These are phyloP conservation scores for Andricus grossulariae DNA, from an alignment of 1,140 invertebrate species.

Conservation along the genomic window DNA sequence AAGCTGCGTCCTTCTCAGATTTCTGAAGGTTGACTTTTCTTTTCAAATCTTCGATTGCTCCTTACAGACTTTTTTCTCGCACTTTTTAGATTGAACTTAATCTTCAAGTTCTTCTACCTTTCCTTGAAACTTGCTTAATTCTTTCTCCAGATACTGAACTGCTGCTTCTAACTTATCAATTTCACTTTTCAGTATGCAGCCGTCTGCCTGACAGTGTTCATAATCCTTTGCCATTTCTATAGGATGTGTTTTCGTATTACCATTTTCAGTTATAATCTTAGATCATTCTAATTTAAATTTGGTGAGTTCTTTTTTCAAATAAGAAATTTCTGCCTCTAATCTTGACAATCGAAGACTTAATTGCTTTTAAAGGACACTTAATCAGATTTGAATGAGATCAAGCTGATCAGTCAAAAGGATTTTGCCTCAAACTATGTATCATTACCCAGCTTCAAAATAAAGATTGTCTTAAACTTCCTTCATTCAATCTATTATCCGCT, in stretches of 20 bases:
- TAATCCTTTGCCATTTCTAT: neutral
- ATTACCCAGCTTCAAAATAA: no score
- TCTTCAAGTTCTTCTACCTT: neutral
- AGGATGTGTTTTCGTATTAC: neutral
- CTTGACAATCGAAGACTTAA: neutral
- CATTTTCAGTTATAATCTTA: neutral
- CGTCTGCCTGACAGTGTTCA: neutral
- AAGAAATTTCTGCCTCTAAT: neutral
- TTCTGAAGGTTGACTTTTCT: constrained; percentile 41
- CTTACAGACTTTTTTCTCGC: neutral
- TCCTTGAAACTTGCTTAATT: neutral
- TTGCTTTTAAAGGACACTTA: no score
- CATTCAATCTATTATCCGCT: no score
- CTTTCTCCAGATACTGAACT: neutral
- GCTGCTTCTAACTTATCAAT: neutral
- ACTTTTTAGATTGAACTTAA: neutral
- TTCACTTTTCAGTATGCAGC: neutral
- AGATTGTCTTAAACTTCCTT: no score
- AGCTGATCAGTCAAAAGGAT: no score
- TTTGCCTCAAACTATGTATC: no score
- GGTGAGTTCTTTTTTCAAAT: neutral
- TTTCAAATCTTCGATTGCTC: constrained; percentile 41
- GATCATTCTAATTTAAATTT: neutral
- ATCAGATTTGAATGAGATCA: no score
- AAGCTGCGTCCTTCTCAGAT: constrained; percentile 31